Base-by-base conservation (phyloP, 2,113 vertebrate species). In the Vicugna pacos region DNA sequence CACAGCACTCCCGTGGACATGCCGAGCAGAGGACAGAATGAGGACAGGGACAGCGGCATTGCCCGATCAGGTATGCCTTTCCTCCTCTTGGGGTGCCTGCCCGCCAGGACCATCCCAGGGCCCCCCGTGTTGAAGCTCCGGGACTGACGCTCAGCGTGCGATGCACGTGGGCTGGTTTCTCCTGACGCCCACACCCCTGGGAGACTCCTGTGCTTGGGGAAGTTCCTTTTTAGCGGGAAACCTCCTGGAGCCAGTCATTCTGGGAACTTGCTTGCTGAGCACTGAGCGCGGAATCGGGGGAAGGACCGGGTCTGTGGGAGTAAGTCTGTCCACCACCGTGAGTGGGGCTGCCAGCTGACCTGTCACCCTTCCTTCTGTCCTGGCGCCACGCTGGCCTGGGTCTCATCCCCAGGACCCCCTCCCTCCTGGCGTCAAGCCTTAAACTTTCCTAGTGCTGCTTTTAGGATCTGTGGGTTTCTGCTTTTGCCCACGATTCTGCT, bases 1-100 rank as follows among this genome's bases (percentile, higher is more conserved):
- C 99, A 99, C 94, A 99, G 99, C 98, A 99, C 99, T 0, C 99
- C 99, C 13, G 99, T 99, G 69, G 99, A 99, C 92, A 99, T 99
- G 99, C 99, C 99, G 5, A 99, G 99, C 93, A 98, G 99, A 98
- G 99, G 99, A 67, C 99, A 99, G 96, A 99, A 98, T 95, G 99
- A 99, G 97, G 99, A 99, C 97, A 98, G 99, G 96, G 99, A 99
- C 97, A 99, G 99, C 0, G 99, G 99, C 92, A 99, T 99, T 72
- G 99, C 99, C 88, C 99, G 99, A 50, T 99, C 99, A 99, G 99
- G 99, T 99, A 99, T 77, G 77, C 42, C n/a, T 12, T 87, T 85
- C 81, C 26, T 76, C 62, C 95, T 95, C 10, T 79, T 91, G 95
- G 38, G 38, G 38, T 42, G 38, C 38, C 38, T 42, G 38, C 38